Percentiles rank a stretch among this genome's conserved stretches.
These are phyloP conservation scores for Pomatorhinus ruficollis DNA, from an alignment of 2,113 vertebrate species.

Conservation along the genomic window DNA sequence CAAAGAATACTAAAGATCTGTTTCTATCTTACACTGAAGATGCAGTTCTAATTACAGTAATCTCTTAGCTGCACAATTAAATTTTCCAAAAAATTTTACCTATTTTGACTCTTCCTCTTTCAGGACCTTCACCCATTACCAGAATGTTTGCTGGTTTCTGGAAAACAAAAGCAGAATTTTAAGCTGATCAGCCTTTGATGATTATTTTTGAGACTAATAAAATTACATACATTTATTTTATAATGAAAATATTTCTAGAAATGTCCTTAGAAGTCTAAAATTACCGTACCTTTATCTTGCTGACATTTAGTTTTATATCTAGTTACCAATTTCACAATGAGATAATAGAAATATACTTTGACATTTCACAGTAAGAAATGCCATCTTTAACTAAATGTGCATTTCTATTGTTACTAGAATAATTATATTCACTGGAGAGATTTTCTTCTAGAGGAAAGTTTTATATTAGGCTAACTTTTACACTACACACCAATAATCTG, in stretches of 20 bases:
- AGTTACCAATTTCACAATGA: not conserved
- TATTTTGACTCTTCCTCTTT: conserved; percentile 93
- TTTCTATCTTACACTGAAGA: not conserved
- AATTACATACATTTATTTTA: not conserved
- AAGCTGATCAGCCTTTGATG: not conserved
- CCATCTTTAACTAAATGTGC: not conserved
- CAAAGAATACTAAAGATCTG: not conserved
- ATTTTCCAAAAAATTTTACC: conserved; percentile 64
- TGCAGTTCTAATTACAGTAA: not conserved
- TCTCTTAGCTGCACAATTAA: not conserved
- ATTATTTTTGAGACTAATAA: not conserved
- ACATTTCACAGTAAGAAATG: not conserved
- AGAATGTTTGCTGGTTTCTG: conserved; percentile 95
- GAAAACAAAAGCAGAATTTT: conserved; percentile 71
- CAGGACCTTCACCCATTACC: conserved; percentile 92
- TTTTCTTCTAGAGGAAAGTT: not conserved
- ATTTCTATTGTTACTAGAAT: not conserved
- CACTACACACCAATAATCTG: not conserved
- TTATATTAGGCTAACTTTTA: not conserved
- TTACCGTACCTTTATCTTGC: not conserved
- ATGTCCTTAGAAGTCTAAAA: not conserved
- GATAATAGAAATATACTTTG: not conserved
- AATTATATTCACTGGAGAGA: not conserved
- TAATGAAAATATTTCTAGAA: not conserved
- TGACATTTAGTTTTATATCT: not conserved